Evolutionary conservation across 2,113 vertebrate genomes (phyloP), one percentile per base, ranked within the genome.

Genomic region (Bufo gargarizans): DNA sequence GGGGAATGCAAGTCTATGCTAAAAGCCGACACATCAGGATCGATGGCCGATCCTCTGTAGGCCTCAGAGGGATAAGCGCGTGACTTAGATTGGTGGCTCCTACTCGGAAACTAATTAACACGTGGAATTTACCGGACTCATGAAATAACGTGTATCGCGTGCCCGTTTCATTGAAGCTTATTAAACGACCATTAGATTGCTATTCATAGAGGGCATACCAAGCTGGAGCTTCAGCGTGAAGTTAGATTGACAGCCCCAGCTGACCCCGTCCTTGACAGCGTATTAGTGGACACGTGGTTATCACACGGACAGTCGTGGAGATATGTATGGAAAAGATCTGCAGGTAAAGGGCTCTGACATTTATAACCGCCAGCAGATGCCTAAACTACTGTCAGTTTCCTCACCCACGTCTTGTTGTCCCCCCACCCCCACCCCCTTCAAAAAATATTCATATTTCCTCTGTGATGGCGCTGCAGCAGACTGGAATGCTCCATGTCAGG

Each of bases 161-260:
- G 87, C 58, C 13, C 50, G 45, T 58, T 77, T 84, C 58, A 76
- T 77, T 55, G 55, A 76, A 56, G 80, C 81, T 84, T 67, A 76
- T 88, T 63, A 77, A 77, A n/a, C 72, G 0, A 20, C 72, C 74
- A 47, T 47, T 56, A 13, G 81, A 78, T 77, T 47, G 22, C 59
- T 89, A 84, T 89, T 89, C 58, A 58, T 78, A 67, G 81, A 76
- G 58, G 22, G 43, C 9, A 77, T 16, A 56, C 71, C 59, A 56
- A 80, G 67, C 86, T 76, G 2, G 19, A 71, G 78, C 59, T 81
- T 58, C 45, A 53, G 3, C 81, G 17, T 77, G 72, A 50, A 55
- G 22, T 69, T 20, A 78, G 87, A 89, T 89, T 84, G 87, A 89
- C 82, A 78, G 50, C 49, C 58, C 82, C 87, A 89, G 87, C 81